A percentile compares a stretch with the other conserved stretches of the same genome.
phyloP scores from a whole-genome alignment of 2,797 vertebrate species.

The Danionella dracula region DNA sequence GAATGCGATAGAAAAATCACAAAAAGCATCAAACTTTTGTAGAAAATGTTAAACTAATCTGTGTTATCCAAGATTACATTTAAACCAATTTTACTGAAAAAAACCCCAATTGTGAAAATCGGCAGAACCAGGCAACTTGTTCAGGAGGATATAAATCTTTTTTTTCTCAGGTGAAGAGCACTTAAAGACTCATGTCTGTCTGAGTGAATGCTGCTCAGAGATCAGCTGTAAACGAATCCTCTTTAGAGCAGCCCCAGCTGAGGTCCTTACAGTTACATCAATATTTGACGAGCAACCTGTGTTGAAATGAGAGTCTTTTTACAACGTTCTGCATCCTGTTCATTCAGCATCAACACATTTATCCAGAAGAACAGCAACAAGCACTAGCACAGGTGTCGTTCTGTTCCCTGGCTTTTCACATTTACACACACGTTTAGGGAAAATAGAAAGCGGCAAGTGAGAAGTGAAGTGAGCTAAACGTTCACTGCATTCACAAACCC shows the following conservation, averaged over 20 bases:
- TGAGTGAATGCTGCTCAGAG: constrained; percentile 18
- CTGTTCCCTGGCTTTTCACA: constrained; percentile 42
- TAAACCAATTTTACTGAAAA: too few species aligned
- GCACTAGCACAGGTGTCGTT: constrained; percentile 43
- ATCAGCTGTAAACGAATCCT: constrained; percentile 12
- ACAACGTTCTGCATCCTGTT: constrained; percentile 40
- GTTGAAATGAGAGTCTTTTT: constrained; percentile 44
- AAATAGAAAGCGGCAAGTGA: constrained; percentile 46
- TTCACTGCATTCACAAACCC: constrained; percentile 56
- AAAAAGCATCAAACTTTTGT: too few species aligned
- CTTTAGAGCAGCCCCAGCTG: constrained; percentile 33
- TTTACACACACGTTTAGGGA: constrained; percentile 48
- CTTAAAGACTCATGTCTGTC: background rate
- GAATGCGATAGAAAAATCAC: too few species aligned
- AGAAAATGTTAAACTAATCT: too few species aligned
- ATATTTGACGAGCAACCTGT: constrained; percentile 52
- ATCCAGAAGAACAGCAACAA: constrained; percentile 44
- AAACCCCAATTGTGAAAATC: too few species aligned
- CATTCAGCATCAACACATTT: constrained; percentile 42
- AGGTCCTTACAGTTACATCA: constrained; percentile 42
- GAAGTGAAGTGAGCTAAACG: constrained; percentile 63
- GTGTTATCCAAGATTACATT: too few species aligned
- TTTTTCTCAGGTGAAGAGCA: constrained; percentile 20
- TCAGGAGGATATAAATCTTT: background rate
- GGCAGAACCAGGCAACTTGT: too few species aligned